Conservation (phyloP, 1,140 invertebrate species). For the Calliopsis andreniformis region DNA sequence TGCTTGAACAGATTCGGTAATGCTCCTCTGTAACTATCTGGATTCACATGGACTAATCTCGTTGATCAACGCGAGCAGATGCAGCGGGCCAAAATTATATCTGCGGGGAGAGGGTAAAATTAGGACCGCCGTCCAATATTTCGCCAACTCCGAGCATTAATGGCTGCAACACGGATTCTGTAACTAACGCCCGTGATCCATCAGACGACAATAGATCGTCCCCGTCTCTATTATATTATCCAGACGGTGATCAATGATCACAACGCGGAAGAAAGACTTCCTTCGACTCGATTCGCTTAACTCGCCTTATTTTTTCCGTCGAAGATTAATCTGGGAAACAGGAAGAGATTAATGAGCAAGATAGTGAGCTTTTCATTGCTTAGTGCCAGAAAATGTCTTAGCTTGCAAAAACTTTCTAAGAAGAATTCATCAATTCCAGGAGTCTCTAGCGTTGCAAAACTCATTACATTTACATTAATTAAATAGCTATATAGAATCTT, state of each 20-base stretch:
- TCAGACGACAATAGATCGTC: constrained; percentile 21
- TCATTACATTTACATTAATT: too few relatives aligned
- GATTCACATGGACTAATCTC: constrained; percentile 20
- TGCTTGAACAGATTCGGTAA: constrained; percentile 37
- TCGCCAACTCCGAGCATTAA: constrained; percentile 7
- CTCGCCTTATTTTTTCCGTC: neutral
- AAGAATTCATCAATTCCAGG: too few relatives aligned
- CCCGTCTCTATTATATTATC: constrained; percentile 9
- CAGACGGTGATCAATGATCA: constrained; percentile 46
- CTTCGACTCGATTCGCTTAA: neutral
- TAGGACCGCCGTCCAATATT: constrained; percentile 11
- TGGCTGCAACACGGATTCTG: neutral
- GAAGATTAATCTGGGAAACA: neutral
- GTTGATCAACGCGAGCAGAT: constrained; percentile 24
- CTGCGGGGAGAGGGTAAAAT: constrained; percentile 9
- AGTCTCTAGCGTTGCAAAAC: too few relatives aligned
- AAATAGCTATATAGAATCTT: too few relatives aligned
- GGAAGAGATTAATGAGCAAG: constrained; percentile 1
- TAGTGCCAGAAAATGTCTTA: neutral
- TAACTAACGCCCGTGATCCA: neutral
- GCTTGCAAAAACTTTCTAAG: too few relatives aligned
- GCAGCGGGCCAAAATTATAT: constrained; percentile 19
- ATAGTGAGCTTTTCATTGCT: neutral
- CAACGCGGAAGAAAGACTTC: neutral
- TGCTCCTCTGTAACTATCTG: neutral